Base-by-base conservation (phyloP, 2,113 vertebrate species). In the Lepus americanus region DNA sequence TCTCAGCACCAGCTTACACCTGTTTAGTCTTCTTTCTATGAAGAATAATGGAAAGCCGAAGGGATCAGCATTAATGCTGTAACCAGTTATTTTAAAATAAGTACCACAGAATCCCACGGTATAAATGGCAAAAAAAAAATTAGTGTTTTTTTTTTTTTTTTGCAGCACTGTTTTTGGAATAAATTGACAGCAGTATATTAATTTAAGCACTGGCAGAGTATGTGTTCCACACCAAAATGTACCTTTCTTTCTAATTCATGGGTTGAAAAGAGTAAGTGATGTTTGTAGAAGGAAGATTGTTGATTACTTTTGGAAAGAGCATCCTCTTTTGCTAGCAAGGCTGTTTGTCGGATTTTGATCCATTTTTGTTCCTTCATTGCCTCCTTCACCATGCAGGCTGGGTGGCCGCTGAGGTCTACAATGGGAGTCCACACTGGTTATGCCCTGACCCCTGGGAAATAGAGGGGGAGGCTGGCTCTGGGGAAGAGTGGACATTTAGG, bases 221-320 rank as follows among this genome's bases (percentile, higher is more conserved):
- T 73, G 19, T 66, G 33, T 90, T 87, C 55, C 19, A 11, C 74
- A n/a, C 6, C 59, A 81, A 74, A 86, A 1, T 80, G 3, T 77
- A 36, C 77, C 33, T 87, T 92, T 96, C 31, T n/a, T 96, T 96
- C 70, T 66, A 61, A 81, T 95, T 97, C 94, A 86, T 76, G 79
- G 87, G 92, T 86, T 91, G 49, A 22, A n/a, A 96, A 31, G 39
- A 95, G 49, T 0, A 0, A n/a, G 9, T 67, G 63, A 64, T 36
- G 0, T 63, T 90, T 94, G 81, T 76, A 92, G 69, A 96, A 95
- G 67, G 23, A 59, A 39, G 55, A 22, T 61, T 95, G 97, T 81
- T 36, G 67, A 73, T 96, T 97, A 95, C 39, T 74, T 95, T 88
- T 0, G 1, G 90, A 87, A 70, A 67, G 90, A n/a, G 78, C 80